Evolutionary conservation across 2,888 invertebrate genomes (phyloP).

Genomic region (Proisotoma minuta): DNA sequence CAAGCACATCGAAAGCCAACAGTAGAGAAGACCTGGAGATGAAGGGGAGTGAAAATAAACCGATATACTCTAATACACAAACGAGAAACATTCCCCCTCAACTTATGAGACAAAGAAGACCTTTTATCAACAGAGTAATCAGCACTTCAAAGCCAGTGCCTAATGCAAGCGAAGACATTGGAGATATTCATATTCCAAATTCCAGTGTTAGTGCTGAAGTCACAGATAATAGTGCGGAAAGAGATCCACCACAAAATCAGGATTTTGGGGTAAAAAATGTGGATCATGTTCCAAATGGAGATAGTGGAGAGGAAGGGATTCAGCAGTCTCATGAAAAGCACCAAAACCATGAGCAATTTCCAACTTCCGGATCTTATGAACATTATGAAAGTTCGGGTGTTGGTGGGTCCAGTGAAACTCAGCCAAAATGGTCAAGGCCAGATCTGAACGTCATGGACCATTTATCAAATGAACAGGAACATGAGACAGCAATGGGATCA

Average conservation of each 20-base stretch:
- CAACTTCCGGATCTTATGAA: background rate
- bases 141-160: background rate
- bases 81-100: background rate
- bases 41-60: constrained; percentile 25
- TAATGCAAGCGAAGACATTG: background rate
- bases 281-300: background rate
- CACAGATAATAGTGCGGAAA: constrained; percentile 5
- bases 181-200: background rate
- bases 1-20: too few relatives aligned
- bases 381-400: background rate
- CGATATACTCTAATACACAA: background rate
- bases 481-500: background rate
- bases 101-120: background rate
- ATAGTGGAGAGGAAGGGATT: background rate
- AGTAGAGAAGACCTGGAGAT: constrained; percentile 23
- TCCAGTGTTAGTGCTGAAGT: background rate
- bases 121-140: background rate
- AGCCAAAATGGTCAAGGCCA: background rate
- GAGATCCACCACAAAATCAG: background rate
- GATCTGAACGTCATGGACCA: background rate
- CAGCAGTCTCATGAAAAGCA: background rate
- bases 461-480: constrained; percentile 3
- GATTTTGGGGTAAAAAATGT: too few relatives aligned
- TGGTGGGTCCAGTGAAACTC: background rate
- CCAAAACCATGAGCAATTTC: background rate